phyloP scores from a whole-genome alignment of 2,113 vertebrate species.

The Numida meleagris region DNA sequence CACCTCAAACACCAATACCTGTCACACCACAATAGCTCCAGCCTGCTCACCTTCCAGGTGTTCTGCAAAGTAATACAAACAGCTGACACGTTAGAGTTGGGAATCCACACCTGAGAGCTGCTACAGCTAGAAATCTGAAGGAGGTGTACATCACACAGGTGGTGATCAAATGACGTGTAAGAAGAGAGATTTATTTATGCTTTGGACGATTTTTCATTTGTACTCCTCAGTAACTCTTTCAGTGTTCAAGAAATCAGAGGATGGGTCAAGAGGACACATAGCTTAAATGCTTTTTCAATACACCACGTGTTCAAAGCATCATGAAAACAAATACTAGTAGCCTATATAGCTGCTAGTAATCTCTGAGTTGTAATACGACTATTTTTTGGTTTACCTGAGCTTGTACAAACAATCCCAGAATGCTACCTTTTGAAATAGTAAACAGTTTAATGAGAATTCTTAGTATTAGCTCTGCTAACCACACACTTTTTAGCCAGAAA shows the following conservation, averaged over 20 bases:
- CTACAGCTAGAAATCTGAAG: neutral
- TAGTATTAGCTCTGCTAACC: neutral
- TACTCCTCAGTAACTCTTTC: neutral
- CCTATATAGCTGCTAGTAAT: neutral
- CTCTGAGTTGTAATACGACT: neutral
- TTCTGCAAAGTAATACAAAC: neutral
- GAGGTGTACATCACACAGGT: neutral
- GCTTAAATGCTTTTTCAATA: neutral
- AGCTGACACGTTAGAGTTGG: fast-evolving
- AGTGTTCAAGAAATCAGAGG: too few species aligned
- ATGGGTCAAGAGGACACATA: neutral
- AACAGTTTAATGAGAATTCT: neutral
- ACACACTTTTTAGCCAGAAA: neutral
- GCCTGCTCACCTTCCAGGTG: neutral
- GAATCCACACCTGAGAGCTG: neutral
- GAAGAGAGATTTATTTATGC: neutral
- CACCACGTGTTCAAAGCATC: neutral
- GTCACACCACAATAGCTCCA: neutral
- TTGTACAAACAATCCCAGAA: neutral
- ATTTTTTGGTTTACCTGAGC: neutral
- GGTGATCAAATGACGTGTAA: neutral
- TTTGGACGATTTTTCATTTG: neutral
- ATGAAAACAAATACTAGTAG: neutral
- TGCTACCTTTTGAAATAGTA: neutral
- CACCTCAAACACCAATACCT: neutral